Percentiles rank a stretch among this genome's conserved stretches.
Evolutionary conservation across 2,888 invertebrate species (phyloP).

Genomic region (Drosophila atroscutellata): DNA sequence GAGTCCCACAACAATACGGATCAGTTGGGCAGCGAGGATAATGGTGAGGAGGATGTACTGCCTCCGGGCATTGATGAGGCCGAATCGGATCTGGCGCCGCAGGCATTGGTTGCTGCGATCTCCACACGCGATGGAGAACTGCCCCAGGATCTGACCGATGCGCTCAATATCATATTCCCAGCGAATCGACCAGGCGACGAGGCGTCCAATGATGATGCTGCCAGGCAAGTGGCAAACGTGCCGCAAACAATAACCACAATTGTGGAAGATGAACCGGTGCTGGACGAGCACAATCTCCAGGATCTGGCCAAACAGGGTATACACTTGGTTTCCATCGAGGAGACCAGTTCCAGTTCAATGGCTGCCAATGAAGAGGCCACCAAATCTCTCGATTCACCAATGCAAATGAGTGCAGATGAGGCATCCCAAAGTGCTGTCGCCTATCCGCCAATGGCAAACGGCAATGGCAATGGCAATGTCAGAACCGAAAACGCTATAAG

Average conservation of each 20-base stretch:
- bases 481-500: constrained; percentile 10
- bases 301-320: constrained; percentile 83
- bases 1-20: constrained; percentile 18
- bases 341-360: constrained; percentile 70
- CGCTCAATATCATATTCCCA: constrained; percentile 87
- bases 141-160: constrained; percentile 87
- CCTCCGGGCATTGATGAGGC: constrained; percentile 84
- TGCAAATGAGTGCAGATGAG: constrained; percentile 42
- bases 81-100: constrained; percentile 84
- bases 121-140: constrained; percentile 85
- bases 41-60: constrained; percentile 81
- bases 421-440: constrained; percentile 19
- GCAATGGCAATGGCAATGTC: constrained; percentile 38
- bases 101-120: constrained; percentile 85
- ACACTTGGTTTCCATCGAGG: constrained; percentile 82
- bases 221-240: constrained; percentile 30
- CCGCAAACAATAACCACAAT: constrained; percentile 77
- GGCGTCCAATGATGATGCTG: constrained; percentile 48
- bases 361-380: constrained; percentile 34
- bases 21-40: constrained; percentile 39
- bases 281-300: constrained; percentile 79
- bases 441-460: constrained; percentile 38
- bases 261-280: constrained; percentile 62
- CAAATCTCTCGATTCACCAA: constrained; percentile 31
- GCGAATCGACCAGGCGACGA: constrained; percentile 84